phyloP scores from a whole-genome alignment of 2,113 vertebrate genomes.

The Xenotilapia caudafasciata region DNA sequence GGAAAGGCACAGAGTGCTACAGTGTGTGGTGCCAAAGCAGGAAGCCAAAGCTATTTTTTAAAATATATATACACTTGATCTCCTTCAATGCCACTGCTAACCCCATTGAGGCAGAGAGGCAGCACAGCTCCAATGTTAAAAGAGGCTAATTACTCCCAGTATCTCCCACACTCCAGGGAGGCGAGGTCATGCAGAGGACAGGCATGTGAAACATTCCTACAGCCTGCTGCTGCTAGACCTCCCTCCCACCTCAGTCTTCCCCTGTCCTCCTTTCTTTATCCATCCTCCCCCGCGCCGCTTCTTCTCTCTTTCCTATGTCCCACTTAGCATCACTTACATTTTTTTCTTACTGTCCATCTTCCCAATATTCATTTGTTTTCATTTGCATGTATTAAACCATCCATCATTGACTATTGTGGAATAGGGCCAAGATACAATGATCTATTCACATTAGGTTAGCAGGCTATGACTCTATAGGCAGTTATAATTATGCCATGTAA shows the following conservation, averaged over 20 bases:
- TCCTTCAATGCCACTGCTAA: slow-evolving; percentile 65
- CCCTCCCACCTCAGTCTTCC: slow-evolving; percentile 18
- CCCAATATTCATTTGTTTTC: background rate
- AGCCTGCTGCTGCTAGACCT: slow-evolving; percentile 45
- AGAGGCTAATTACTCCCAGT: slow-evolving; percentile 66
- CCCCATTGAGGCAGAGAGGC: slow-evolving; percentile 37
- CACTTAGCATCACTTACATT: background rate
- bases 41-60: background rate
- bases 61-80: slow-evolving; percentile 53
- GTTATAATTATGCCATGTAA: background rate
- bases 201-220: slow-evolving; percentile 65
- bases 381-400: background rate
- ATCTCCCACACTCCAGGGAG: slow-evolving; percentile 66
- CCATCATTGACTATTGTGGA: background rate
- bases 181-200: slow-evolving; percentile 67
- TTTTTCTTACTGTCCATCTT: background rate
- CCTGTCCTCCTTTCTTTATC: slow-evolving; percentile 17
- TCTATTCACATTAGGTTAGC: background rate
- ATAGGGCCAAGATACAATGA: background rate
- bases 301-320: background rate
- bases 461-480: background rate
- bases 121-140: slow-evolving; percentile 55
- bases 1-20: background rate
- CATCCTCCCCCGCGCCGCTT: slow-evolving; percentile 3
- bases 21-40: background rate